Conservation (phyloP, 2,113 vertebrate genomes). For the Mustelus asterias region DNA sequence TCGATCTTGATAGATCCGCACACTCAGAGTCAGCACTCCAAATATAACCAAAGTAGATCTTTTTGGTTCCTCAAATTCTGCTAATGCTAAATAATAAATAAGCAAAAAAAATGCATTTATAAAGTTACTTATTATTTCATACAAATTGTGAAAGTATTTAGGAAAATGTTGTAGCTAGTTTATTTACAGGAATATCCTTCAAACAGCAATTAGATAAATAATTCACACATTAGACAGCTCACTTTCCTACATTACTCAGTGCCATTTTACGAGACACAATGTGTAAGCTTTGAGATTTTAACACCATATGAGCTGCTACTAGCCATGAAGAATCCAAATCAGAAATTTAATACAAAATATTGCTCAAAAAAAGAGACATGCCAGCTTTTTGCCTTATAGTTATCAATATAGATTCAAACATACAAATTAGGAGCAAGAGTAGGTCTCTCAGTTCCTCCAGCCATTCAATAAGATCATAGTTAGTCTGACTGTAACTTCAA, state of each 20-base stretch:
- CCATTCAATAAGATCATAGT: too few relatives aligned
- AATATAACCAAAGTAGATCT: slow-evolving; percentile 84
- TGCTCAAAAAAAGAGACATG: not conserved
- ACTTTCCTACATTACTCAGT: too few relatives aligned
- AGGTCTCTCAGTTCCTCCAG: too few relatives aligned
- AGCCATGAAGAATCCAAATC: not conserved
- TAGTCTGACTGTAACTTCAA: too few relatives aligned
- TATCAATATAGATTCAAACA: too few relatives aligned
- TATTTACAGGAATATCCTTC: not conserved
- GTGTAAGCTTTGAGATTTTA: not conserved
- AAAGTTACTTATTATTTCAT: not conserved
- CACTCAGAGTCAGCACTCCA: slow-evolving; percentile 76
- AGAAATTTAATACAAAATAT: not conserved
- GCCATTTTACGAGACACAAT: too few relatives aligned
- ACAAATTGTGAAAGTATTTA: not conserved
- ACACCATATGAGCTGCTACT: not conserved
- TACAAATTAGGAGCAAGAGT: too few relatives aligned
- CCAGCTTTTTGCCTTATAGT: too few relatives aligned
- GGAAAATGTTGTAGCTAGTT: not conserved
- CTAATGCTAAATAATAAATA: slow-evolving; percentile 63
- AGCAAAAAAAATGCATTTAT: not conserved
- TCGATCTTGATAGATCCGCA: slow-evolving; percentile 86
- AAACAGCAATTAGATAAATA: not conserved
- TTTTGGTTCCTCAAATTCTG: slow-evolving; percentile 89
- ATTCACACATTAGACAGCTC: not conserved